Evolutionary conservation across 2,797 vertebrate species (phyloP).

Genomic region (Fratercula arctica): DNA sequence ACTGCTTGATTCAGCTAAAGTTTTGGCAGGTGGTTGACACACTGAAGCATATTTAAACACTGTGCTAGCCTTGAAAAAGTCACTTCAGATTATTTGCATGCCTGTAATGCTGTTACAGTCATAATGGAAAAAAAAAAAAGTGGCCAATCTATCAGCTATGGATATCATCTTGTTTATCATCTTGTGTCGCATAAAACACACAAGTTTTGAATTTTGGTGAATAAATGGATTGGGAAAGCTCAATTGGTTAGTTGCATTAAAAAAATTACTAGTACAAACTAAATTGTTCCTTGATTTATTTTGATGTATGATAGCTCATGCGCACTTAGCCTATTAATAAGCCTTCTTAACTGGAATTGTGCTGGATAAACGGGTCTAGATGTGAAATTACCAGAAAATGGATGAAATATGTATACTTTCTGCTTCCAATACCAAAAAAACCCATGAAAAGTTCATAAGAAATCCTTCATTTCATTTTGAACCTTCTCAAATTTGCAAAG

Average conservation of each 20-base stretch:
- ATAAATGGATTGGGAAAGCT: background rate
- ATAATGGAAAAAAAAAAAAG: background rate
- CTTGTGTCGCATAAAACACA: constrained; percentile 5
- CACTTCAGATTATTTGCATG: constrained; percentile 3
- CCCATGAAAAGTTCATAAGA: background rate
- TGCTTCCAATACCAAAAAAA: background rate
- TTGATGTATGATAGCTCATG: background rate
- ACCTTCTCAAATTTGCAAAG: background rate
- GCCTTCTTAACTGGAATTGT: background rate
- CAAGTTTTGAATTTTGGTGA: background rate
- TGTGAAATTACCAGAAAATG: background rate
- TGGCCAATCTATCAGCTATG: background rate
- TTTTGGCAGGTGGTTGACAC: constrained; percentile 72
- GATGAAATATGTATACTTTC: background rate
- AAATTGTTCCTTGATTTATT: background rate
- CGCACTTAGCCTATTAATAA: background rate
- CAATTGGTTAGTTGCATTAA: background rate
- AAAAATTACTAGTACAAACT: background rate
- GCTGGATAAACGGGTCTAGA: background rate
- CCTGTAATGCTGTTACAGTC: constrained; percentile 15
- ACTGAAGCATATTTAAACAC: constrained; percentile 40
- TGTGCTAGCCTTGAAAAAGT: constrained; percentile 65
- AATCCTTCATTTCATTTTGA: background rate
- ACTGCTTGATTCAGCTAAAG: constrained; percentile 71
- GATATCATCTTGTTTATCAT: background rate